Evolutionary conservation across 2,888 invertebrate species (phyloP), one percentile per base, ranked within the genome.

Genomic region (Spisula subtruncata): DNA sequence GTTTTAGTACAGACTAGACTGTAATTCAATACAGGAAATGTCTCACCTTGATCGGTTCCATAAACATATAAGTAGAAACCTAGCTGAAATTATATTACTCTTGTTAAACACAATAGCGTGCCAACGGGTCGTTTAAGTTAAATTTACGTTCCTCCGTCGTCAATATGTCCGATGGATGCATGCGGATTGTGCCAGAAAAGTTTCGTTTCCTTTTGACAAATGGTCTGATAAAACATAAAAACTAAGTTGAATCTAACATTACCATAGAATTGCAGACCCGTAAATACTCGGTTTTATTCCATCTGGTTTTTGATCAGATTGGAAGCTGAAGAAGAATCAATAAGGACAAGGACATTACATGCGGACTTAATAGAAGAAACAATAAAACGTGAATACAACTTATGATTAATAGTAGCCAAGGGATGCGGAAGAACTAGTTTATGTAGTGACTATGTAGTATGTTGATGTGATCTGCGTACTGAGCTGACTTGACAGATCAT

Each of bases 191-290:
- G 60, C 60, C 60, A 66, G 25, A 66, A 66, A 66, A 25, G 25
- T 25, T 66, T 66, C 60, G 4, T n/a, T 66, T n/a, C 60, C n/a
- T 66, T 25, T 66, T 66, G 60, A 66, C 60, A 66, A 66, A 66
- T 66, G n/a, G 25, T 25, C 60, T 25, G n/a, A 66, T 66, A 66
- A 66, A 41, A 41, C 41, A 41, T 41, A 41, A 41, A 41, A 41
- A 41, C 41, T 41, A 25, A 25, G 25, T 25, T n/a, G 60, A 66
- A 66, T n/a, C 60, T 66, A n/a, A 25, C 60, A 25, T n/a, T 66
- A 66, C n/a, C 25, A 66, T 66, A 25, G n/a, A 66, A 66, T 66
- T 12, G n/a, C 60, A 66, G 60, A 25, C 60, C 25, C 60, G n/a
- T 25, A 66, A 66, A 66, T 66, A 25, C 60, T 25, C 25, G 10